Evolutionary conservation across 1,140 invertebrate genomes (phyloP), one percentile per base, ranked within the genome.

Genomic region (Calephelis nemesis): DNA sequence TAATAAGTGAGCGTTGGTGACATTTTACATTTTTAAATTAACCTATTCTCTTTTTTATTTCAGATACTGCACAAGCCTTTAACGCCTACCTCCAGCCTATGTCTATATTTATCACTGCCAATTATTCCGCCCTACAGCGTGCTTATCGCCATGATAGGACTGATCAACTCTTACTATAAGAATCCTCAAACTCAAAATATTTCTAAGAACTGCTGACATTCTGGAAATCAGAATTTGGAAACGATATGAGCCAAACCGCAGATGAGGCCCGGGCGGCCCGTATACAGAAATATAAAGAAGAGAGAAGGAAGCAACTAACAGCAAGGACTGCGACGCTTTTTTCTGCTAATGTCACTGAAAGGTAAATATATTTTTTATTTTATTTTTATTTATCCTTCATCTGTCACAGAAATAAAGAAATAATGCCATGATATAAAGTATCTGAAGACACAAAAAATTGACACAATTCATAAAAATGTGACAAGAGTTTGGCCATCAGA

Each of bases 271-370:
- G 93, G 68, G 91, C 92, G 75, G 93, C 94, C 85, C 89, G 94
- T 70, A 94, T 95, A 71, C 93, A 93, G 73, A 93, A 93, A 72
- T 95, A 95, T 85, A 95, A 95, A 81, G 94, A 95, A 79, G 94
- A 95, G 74, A 88, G 94, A 62, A 91, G 94, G 65, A 93, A 92
- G 72, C 94, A 95, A 80, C 82, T 95, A 50, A 94, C 92, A 8
- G 92, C 92, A 12, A 85, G 81, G 70, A 91, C 88, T 58, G 88
- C 87, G 40, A 88, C 86, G 50, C 68, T 91, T 19, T 90, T 91
- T 71, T 91, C 88, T 47, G 72, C 85, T 45, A 90, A 91, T 75
- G 86, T 91, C 69, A 91, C 88, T 73, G 87, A 88, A 75, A 84
- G 85, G 88, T 90, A 63, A 69, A 74, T 69, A 68, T 58, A 12